Evolutionary conservation across 2,888 invertebrate genomes (phyloP).

Genomic region (Elegia similella): DNA sequence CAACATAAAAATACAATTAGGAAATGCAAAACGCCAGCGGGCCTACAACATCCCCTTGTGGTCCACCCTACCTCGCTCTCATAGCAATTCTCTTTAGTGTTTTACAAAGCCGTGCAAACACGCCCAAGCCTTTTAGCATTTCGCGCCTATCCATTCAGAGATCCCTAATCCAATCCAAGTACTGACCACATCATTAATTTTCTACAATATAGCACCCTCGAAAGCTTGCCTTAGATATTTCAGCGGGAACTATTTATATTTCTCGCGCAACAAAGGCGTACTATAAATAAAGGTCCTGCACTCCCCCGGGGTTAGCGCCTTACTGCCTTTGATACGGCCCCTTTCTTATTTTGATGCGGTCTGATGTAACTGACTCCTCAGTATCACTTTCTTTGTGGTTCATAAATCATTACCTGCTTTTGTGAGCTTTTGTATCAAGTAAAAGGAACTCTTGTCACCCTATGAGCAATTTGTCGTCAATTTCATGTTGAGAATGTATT

Average conservation of each 20-base stretch:
- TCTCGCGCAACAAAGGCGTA: constrained; percentile 72
- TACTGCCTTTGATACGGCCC: constrained; percentile 77
- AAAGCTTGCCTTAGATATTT: constrained; percentile 66
- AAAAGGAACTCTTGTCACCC: constrained; percentile 13
- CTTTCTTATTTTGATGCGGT: constrained; percentile 77
- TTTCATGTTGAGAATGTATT: neutral
- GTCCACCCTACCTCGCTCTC: constrained; percentile 37
- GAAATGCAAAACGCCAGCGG: constrained; percentile 39
- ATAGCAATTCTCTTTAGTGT: constrained; percentile 60
- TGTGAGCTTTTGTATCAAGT: constrained; percentile 25
- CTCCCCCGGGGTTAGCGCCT: constrained; percentile 64
- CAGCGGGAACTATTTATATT: constrained; percentile 79
- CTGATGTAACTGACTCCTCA: constrained; percentile 63
- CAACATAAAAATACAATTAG: constrained; percentile 47
- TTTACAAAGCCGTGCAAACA: constrained; percentile 68
- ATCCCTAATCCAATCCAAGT: constrained; percentile 73
- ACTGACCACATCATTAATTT: constrained; percentile 81
- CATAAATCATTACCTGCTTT: constrained; percentile 75
- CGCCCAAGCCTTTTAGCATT: constrained; percentile 71
- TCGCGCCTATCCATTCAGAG: constrained; percentile 51
- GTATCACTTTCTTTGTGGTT: constrained; percentile 62
- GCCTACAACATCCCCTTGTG: constrained; percentile 36
- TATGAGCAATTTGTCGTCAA: constrained; percentile 8
- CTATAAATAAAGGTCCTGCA: constrained; percentile 73
- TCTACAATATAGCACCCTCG: constrained; percentile 74